Percentiles rank a stretch among this genome's conserved stretches.
phyloP scores from a whole-genome alignment of 2,113 vertebrate species.

The Procavia capensis region DNA sequence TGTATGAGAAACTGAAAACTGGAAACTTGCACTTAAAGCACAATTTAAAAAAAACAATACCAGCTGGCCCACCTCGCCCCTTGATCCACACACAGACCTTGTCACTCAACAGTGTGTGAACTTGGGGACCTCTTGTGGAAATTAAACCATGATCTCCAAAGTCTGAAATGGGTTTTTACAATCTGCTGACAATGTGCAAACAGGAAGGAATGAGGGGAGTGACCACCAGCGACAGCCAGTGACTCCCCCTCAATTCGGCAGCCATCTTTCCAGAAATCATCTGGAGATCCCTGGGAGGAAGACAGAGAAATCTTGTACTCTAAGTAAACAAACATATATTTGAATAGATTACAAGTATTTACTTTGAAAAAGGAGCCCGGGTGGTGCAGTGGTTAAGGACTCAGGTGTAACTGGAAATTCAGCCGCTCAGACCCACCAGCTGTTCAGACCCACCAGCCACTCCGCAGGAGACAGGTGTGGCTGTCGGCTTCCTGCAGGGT shows the following conservation, averaged over 20 bases:
- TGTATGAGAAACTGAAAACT: too few species aligned
- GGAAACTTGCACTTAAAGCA: too few species aligned
- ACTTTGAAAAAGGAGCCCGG: background rate
- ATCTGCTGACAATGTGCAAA: background rate
- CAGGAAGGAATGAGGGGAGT: background rate
- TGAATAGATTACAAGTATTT: background rate
- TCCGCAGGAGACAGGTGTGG: too few species aligned
- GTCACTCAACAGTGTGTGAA: background rate
- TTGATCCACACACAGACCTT: background rate
- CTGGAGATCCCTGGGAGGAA: background rate
- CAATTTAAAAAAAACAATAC: too few species aligned
- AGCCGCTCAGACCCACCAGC: too few species aligned
- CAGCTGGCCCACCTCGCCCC: too few species aligned
- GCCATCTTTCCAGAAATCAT: background rate
- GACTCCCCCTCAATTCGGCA: background rate
- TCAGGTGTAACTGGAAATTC: too few species aligned
- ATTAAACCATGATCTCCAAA: background rate
- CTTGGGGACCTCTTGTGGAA: background rate
- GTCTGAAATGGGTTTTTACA: background rate
- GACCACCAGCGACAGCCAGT: background rate
- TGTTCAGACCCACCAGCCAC: too few species aligned
- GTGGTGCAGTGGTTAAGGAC: too few species aligned
- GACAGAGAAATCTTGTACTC: background rate
- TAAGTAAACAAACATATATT: background rate
- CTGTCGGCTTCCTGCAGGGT: too few species aligned